These are phyloP conservation scores for Nasonovia ribisnigri DNA, from an alignment of 2,888 invertebrate genomes.

Conservation along the genomic window DNA sequence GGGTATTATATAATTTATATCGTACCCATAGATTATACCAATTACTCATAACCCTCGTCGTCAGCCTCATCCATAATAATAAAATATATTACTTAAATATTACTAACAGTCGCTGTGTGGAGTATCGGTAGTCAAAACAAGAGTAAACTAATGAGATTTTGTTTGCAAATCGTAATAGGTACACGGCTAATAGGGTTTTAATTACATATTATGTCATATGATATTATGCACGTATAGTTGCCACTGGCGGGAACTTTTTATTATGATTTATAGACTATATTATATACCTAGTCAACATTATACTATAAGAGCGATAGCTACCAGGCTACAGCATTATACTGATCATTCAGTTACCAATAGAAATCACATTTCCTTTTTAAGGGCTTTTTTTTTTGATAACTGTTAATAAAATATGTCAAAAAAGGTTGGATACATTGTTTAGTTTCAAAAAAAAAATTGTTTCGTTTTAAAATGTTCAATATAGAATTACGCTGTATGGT, in stretches of 20 bases:
- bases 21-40: background rate
- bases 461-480: too few relatives aligned
- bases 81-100: background rate
- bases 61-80: background rate
- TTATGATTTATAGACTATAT: background rate
- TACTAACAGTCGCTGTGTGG: background rate
- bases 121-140: background rate
- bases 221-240: background rate
- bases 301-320: background rate
- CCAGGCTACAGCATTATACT: background rate
- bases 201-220: background rate
- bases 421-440: background rate
- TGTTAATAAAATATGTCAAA: background rate
- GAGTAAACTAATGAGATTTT: background rate
- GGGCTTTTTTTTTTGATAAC: background rate
- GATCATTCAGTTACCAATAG: background rate
- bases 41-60: background rate
- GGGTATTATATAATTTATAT: too few relatives aligned
- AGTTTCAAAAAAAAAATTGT: background rate
- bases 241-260: background rate
- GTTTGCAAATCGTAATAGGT: background rate
- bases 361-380: background rate
- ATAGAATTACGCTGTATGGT: background rate
- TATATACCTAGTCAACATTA: background rate
- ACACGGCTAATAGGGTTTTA: background rate